Percentiles rank a stretch among this genome's conserved stretches.
phyloP scores from a whole-genome alignment of 2,888 invertebrate genomes.

The Hydriomena furcata region DNA sequence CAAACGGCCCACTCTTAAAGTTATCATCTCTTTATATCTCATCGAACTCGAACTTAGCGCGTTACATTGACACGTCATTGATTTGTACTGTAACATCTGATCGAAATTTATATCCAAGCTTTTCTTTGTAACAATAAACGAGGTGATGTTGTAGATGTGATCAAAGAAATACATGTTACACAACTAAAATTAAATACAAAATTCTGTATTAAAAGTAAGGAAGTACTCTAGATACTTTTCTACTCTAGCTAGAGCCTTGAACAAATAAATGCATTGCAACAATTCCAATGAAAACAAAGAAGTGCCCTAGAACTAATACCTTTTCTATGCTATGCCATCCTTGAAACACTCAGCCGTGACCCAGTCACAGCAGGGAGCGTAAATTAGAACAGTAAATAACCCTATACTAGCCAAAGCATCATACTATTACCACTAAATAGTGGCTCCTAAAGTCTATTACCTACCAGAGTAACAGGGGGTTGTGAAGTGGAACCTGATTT shows the following conservation, averaged over 20 bases:
- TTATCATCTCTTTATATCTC: constrained; percentile 10
- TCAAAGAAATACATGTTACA: neutral
- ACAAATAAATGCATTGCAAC: constrained; percentile 4
- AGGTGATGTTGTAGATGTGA: too few relatives aligned
- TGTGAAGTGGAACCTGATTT: too few relatives aligned
- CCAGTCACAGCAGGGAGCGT: constrained; percentile 12
- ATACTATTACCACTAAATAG: too few relatives aligned
- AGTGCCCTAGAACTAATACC: constrained; percentile 5
- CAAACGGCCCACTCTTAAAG: constrained; percentile 5
- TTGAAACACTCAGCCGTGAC: constrained; percentile 22
- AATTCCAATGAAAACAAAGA: constrained; percentile 13
- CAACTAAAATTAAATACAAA: neutral
- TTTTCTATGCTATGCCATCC: constrained; percentile 17
- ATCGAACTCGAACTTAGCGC: constrained; percentile 5
- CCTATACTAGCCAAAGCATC: neutral
- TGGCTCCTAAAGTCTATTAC: too few relatives aligned
- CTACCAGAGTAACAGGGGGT: too few relatives aligned
- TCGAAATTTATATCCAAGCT: neutral
- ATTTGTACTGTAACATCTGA: constrained; percentile 2
- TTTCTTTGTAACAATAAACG: neutral
- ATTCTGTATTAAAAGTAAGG: too few relatives aligned
- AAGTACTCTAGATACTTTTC: neutral
- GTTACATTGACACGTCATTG: constrained; percentile 7
- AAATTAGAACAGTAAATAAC: constrained; percentile 10
- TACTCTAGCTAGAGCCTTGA: neutral